Evolutionary conservation across 2,888 invertebrate genomes (phyloP), one percentile per base, ranked within the genome.

Genomic region (Nemotelus pantherinus): DNA sequence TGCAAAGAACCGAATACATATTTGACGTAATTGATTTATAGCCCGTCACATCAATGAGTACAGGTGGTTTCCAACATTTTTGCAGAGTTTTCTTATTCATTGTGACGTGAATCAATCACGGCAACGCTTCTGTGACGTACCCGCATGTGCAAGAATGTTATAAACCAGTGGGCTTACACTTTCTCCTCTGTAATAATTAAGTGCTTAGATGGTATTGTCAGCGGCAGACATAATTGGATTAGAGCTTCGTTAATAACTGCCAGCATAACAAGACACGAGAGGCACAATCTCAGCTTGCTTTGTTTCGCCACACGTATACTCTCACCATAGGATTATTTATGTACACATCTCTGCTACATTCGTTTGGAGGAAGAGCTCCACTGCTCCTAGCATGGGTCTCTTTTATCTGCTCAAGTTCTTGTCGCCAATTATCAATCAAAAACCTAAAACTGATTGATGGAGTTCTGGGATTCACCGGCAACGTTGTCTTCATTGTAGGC

Each of bases 361-460:
- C 25, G 1, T 25, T 25, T 25, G 25, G 25, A 25, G 25, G 25
- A 25, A 25, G 25, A 25, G 25, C 25, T 25, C 25, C 25, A 25
- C 25, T 72, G 39, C 50, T 50, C 60, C 58, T 41, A 7, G 25
- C 63, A 9, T 63, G 41, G 50, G n/a, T 6, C n/a, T 53, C 70
- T 63, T 60, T 43, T 50, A 60, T 48, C 47, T 48, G 48, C 45
- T 43, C 60, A 48, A 74, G 64, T 43, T 53, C 48, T 77, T 74
- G 74, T 77, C 77, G 39, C 74, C 74, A 77, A 77, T 71, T 77
- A 77, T 64, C 71, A 71, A 63, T 77, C 64, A 77, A 77, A 64
- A 74, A 74, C 67, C 77, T 77, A 64, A 74, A 77, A 58, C 67
- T 77, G 72, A 77, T 74, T 77, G 77, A 77, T 77, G 77, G 74